A percentile compares a stretch with the other conserved stretches of the same genome.
Conservation (phyloP, 2,888 invertebrate species). For the Synanthedon tipuliformis region DNA sequence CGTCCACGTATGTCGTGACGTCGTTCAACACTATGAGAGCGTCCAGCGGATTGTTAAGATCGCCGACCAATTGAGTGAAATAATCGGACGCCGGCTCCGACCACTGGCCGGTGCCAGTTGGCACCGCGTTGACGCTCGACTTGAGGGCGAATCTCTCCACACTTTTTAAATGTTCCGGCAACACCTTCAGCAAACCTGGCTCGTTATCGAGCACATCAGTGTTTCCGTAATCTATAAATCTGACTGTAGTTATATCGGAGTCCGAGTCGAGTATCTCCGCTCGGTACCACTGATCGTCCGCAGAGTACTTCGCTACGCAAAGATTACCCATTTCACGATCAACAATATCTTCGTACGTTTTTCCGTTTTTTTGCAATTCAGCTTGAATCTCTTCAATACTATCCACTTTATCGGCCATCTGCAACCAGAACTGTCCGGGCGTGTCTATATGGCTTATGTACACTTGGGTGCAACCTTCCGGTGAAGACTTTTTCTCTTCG, state of each 20-base stretch:
- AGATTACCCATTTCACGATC: constrained; percentile 71
- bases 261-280: constrained; percentile 87
- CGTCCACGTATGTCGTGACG: constrained; percentile 73
- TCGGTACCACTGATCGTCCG: constrained; percentile 92
- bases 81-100: constrained; percentile 73
- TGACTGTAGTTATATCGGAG: constrained; percentile 79
- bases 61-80: constrained; percentile 63
- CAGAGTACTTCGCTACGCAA: constrained; percentile 83
- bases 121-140: constrained; percentile 76
- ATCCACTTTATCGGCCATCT: constrained; percentile 68
- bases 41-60: constrained; percentile 58
- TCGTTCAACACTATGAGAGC: constrained; percentile 70
- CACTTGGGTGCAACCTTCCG: constrained; percentile 55
- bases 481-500: constrained; percentile 38
- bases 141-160: constrained; percentile 71
- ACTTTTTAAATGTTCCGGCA: constrained; percentile 70
- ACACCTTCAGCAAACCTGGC: constrained; percentile 69
- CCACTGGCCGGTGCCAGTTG: constrained; percentile 74
- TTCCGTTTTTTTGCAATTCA: constrained; percentile 72
- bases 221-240: constrained; percentile 84
- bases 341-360: constrained; percentile 62
- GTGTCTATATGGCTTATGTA: constrained; percentile 79
- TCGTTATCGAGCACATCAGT: constrained; percentile 78
- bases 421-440: constrained; percentile 82
- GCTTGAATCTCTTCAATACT: constrained; percentile 73